These are phyloP conservation scores for Oostethus manadensis DNA, from an alignment of 2,113 vertebrate species.

Conservation along the genomic window DNA sequence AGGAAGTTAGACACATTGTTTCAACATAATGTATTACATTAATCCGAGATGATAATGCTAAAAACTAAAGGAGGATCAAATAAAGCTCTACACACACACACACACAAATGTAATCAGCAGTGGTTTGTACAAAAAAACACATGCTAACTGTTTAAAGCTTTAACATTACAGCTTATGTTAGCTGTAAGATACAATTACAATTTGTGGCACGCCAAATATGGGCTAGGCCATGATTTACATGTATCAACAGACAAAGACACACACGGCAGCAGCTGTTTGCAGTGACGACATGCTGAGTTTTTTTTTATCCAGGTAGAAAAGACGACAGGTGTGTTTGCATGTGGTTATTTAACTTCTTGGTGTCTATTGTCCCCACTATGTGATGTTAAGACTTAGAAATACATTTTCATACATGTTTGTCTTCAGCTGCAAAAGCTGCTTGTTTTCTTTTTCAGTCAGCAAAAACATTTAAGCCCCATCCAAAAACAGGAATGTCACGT, in stretches of 20 bases:
- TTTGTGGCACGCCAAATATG: no score
- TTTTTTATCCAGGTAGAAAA: slow-evolving; percentile 14
- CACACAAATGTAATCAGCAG: background rate
- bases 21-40: no score
- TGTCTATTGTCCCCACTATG: background rate
- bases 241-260: slow-evolving; percentile 13
- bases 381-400: background rate
- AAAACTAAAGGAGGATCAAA: no score
- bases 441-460: background rate
- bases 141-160: no score
- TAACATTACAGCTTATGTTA: no score
- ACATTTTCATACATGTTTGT: background rate
- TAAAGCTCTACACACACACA: slow-evolving; percentile 1
- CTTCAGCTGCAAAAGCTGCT: background rate
- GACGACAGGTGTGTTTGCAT: background rate
- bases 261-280: slow-evolving; percentile 47
- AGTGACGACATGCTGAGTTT: slow-evolving; percentile 43
- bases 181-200: no score
- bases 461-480: background rate
- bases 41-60: no score
- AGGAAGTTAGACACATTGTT: no score
- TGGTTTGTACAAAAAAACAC: no score
- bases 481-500: no score
- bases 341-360: background rate
- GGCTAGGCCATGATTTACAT: background rate